Conservation (phyloP, 1,140 invertebrate genomes). For the Eurosta solidaginis region DNA sequence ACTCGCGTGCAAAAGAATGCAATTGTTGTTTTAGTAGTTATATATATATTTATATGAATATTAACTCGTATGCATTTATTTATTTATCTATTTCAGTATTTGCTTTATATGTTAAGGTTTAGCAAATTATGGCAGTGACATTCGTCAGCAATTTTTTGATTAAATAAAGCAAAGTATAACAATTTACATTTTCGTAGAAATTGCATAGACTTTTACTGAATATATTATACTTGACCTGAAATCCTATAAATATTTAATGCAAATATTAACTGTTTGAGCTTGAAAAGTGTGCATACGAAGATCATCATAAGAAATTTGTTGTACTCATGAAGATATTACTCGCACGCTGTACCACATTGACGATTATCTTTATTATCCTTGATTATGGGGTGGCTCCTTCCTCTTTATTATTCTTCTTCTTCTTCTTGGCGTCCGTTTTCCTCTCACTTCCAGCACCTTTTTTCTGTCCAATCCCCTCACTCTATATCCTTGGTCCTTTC, state of each 20-base stretch:
- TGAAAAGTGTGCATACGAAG: neutral
- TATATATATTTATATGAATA: neutral
- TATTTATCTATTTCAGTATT: neutral
- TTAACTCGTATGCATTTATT: too few relatives aligned
- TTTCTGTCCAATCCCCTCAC: too few relatives aligned
- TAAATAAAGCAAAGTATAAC: neutral
- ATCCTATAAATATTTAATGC: neutral
- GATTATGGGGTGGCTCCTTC: too few relatives aligned
- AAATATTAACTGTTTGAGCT: neutral
- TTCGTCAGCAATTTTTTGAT: neutral
- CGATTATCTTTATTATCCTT: too few relatives aligned
- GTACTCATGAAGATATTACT: too few relatives aligned
- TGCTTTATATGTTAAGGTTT: slow-evolving; percentile 14
- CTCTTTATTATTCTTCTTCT: too few relatives aligned
- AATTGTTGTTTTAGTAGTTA: neutral
- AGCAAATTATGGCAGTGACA: slow-evolving; percentile 23
- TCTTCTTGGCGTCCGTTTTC: too few relatives aligned
- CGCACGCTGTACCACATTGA: too few relatives aligned
- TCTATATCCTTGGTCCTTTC: too few relatives aligned
- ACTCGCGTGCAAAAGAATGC: too few relatives aligned
- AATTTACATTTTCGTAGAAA: neutral
- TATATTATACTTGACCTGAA: neutral
- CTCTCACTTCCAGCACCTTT: too few relatives aligned
- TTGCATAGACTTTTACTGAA: neutral
- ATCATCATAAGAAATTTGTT: too few relatives aligned